Percentiles rank a stretch among this genome's conserved stretches.
These are phyloP conservation scores for Dione vanillae DNA, from an alignment of 2,888 invertebrate genomes.

Conservation along the genomic window DNA sequence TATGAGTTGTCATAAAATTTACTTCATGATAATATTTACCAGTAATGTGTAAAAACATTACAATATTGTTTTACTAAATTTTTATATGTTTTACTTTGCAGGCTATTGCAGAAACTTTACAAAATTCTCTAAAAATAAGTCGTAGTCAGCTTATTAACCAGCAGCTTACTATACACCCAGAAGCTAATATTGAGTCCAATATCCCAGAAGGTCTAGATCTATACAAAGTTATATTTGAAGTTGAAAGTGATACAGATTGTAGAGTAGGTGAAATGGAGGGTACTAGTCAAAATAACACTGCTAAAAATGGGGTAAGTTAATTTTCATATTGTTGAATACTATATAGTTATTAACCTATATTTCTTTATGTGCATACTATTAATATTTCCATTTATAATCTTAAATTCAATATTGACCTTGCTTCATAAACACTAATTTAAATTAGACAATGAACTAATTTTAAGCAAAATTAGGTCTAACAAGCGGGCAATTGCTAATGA, in stretches of 20 bases:
- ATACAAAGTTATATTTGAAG: slow-evolving; percentile 75
- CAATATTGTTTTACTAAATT: slow-evolving; percentile 2
- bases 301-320: slow-evolving; percentile 62
- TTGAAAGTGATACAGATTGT: slow-evolving; percentile 71
- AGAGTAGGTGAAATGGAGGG: slow-evolving; percentile 70
- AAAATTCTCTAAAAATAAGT: slow-evolving; percentile 69
- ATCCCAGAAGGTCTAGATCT: slow-evolving; percentile 76
- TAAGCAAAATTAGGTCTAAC: not conserved
- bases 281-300: slow-evolving; percentile 57
- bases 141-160: slow-evolving; percentile 74
- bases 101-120: slow-evolving; percentile 77
- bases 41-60: not conserved
- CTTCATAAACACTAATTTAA: not conserved
- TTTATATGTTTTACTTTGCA: slow-evolving; percentile 46
- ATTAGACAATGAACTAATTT: not conserved
- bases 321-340: too few relatives aligned
- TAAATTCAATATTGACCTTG: not conserved
- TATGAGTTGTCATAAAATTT: not conserved
- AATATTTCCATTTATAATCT: not conserved
- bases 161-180: slow-evolving; percentile 74
- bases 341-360: too few relatives aligned
- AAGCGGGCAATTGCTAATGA: not conserved
- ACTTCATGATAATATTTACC: not conserved
- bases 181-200: slow-evolving; percentile 78
- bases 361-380: not conserved